These are phyloP conservation scores for Octodon degus DNA, from an alignment of 2,113 vertebrate genomes.

Conservation along the genomic window DNA sequence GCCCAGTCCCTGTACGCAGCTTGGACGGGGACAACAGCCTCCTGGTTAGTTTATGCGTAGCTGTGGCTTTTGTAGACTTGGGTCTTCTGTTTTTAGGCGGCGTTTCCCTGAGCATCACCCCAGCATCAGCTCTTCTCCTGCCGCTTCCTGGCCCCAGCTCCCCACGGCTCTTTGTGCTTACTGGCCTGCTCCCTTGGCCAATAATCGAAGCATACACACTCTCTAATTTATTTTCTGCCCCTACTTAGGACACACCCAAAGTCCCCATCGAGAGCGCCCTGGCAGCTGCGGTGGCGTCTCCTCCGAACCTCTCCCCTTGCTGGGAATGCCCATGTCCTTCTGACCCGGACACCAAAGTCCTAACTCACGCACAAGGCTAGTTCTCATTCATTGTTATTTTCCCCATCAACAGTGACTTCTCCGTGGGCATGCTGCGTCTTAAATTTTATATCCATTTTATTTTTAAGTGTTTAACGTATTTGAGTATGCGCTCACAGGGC, in stretches of 20 bases:
- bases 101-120: background rate
- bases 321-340: background rate
- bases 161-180: background rate
- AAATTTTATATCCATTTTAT: background rate
- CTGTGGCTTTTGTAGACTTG: background rate
- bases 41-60: background rate
- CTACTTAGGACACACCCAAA: background rate
- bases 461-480: background rate
- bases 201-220: background rate
- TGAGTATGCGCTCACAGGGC: background rate
- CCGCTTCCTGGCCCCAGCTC: background rate
- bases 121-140: background rate
- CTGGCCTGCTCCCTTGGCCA: background rate
- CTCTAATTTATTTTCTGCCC: background rate
- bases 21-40: background rate
- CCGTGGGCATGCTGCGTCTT: background rate
- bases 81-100: background rate
- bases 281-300: background rate
- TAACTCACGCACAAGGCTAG: background rate
- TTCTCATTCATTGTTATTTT: background rate
- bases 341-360: background rate
- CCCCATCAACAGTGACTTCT: background rate
- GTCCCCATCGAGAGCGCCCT: background rate
- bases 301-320: background rate
- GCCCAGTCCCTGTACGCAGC: background rate